phyloP scores from a whole-genome alignment of 1,140 invertebrate species.

The Pseudomyrmex cubaensis region DNA sequence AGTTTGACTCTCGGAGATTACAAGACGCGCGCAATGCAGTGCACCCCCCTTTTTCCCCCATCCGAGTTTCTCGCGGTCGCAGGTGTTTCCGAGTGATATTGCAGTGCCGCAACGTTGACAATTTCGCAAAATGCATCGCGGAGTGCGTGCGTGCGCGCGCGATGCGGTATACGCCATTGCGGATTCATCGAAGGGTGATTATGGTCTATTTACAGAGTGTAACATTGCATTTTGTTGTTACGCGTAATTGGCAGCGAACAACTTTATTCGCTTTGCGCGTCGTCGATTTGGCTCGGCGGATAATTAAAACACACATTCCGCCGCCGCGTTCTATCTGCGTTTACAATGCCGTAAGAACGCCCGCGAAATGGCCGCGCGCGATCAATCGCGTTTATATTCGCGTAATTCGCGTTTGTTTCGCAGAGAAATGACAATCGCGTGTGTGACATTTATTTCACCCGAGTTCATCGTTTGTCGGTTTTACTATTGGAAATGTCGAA shows the following conservation, averaged over 20 bases:
- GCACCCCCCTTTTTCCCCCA: no score
- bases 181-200: conserved; percentile 14
- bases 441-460: conserved; percentile 24
- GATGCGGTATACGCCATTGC: not conserved
- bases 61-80: conserved; percentile 12
- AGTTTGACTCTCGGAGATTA: conserved; percentile 44
- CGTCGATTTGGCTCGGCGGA: conserved; percentile 30
- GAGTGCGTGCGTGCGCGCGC: conserved; percentile 6
- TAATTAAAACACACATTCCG: conserved; percentile 41
- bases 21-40: conserved; percentile 26
- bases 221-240: conserved; percentile 37
- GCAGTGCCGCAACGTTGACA: conserved; percentile 9
- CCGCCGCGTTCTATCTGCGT: not conserved
- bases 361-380: conserved; percentile 2
- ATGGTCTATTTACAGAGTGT: conserved; percentile 19
- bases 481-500: conserved; percentile 29
- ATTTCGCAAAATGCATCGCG: conserved; percentile 25
- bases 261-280: conserved; percentile 45
- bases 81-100: conserved; percentile 37
- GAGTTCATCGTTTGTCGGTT: conserved; percentile 10
- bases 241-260: conserved; percentile 8
- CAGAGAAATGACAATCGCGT: conserved; percentile 30
- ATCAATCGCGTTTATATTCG: conserved; percentile 31
- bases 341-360: conserved; percentile 21
- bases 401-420: conserved; percentile 43